Evolutionary conservation across 2,888 invertebrate species (phyloP).

Genomic region (Microctonus hyperodae): DNA sequence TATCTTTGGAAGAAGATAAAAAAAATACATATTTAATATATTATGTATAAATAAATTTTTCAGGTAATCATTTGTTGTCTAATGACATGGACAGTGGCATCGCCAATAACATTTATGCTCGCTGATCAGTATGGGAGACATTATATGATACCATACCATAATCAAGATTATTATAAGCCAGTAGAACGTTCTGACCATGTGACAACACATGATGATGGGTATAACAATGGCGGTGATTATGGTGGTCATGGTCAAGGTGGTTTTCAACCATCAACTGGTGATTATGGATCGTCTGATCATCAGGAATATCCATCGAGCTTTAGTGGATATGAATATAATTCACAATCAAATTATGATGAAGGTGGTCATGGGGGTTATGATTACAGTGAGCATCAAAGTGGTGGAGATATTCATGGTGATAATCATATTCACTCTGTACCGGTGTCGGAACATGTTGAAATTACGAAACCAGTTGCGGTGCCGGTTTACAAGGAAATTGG

Average conservation of each 20-base stretch:
- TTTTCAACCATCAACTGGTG: constrained; percentile 38
- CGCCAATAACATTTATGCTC: constrained; percentile 48
- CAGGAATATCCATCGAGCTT: constrained; percentile 31
- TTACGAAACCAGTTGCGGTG: constrained; percentile 73
- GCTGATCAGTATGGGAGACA: constrained; percentile 41
- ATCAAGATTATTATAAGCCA: constrained; percentile 3
- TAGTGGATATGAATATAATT: constrained; percentile 34
- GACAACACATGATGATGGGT: constrained; percentile 34
- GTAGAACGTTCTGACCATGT: constrained; percentile 52
- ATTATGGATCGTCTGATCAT: constrained; percentile 22
- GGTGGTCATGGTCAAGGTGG: constrained; percentile 36
- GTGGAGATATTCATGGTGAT: constrained; percentile 56
- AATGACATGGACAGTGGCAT: constrained; percentile 47
- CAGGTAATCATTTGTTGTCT: constrained; percentile 51
- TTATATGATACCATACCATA: constrained; percentile 42
- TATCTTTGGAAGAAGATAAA: not conserved
- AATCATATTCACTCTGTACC: constrained; percentile 66
- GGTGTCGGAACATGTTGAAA: constrained; percentile 72
- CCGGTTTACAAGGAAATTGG: constrained; percentile 75
- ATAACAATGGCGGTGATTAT: constrained; percentile 36
- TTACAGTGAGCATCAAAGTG: constrained; percentile 47
- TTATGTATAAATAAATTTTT: constrained; percentile 23
- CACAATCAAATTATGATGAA: constrained; percentile 37
- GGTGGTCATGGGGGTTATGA: constrained; percentile 46
- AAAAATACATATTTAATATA: not conserved